Base-by-base conservation (phyloP, 2,113 vertebrate species). In the Ceyx margarethae region DNA sequence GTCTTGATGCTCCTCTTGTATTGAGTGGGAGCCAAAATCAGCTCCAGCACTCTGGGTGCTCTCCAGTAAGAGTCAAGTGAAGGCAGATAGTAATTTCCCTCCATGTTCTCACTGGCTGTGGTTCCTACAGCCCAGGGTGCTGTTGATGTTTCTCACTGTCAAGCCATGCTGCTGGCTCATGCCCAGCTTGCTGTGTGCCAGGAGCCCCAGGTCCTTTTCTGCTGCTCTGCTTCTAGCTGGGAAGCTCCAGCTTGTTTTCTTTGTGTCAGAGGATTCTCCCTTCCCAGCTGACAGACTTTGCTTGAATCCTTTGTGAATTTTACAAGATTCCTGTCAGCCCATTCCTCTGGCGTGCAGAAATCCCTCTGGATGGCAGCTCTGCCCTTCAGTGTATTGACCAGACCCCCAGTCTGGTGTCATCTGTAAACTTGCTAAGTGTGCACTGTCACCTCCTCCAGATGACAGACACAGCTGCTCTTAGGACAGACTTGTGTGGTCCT, bases 321-420 rank as follows among this genome's bases (percentile, higher is more conserved):
- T 5, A 1, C 10, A 43, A 65, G 61, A 8, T 50, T 73, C 4
- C 65, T 45, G 22, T 64, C 29, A 48, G 46, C 26, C 22, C 14
- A 0, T 57, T 80, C 5, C 28, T 57, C 12, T 21, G 16, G 16
- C 2, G 2, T 26, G 4, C n/a, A 4, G 71, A 40, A 23, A 25
- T 53, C 8, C 6, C 1, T 53, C 6, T 37, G 74, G 10, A 11
- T 35, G 43, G 22, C 51, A 54, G 33, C 31, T 40, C 31, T 50
- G 3, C 5, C 22, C 5, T 23, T 15, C 40, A 31, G 61, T 4
- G 0, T 8, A 4, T 6, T 0, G 5, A 35, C 50, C 3, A 3
- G 15, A 31, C 8, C 11, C 18, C 0, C 0, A 1, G 43, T 45
- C 6, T 25, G n/a, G 14, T 20, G 60, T 22, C 4, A 7, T 13